These are phyloP conservation scores for Oscheius sp. DNA, from an alignment of 1,140 invertebrate species.

Conservation along the genomic window DNA sequence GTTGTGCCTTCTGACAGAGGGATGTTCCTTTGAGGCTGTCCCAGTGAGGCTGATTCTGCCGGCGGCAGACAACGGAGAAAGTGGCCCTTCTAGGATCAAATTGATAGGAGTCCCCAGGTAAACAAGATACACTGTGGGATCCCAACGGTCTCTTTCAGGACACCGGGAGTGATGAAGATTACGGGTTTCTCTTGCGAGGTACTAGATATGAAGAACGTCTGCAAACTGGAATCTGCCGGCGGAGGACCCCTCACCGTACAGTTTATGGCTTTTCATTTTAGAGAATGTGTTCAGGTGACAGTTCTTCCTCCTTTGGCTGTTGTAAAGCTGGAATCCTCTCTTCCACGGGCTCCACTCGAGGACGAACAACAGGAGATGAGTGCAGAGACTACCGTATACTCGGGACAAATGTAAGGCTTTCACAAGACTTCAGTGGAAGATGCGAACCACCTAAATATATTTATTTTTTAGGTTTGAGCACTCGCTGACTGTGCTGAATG, in stretches of 20 bases:
- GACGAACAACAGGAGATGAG: slow-evolving; percentile 40
- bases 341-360: slow-evolving; percentile 40
- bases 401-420: slow-evolving; percentile 51
- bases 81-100: slow-evolving; percentile 29
- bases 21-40: slow-evolving; percentile 37
- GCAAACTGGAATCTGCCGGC: slow-evolving; percentile 24
- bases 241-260: not conserved
- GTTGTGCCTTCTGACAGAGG: not conserved
- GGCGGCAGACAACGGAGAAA: slow-evolving; percentile 12
- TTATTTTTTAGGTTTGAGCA: slow-evolving; percentile 47
- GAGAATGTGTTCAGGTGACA: slow-evolving; percentile 34
- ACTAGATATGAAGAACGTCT: slow-evolving; percentile 55
- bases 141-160: slow-evolving; percentile 35
- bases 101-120: slow-evolving; percentile 53
- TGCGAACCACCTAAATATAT: not conserved
- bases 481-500: slow-evolving; percentile 48
- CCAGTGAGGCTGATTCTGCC: slow-evolving; percentile 52
- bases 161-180: slow-evolving; percentile 47
- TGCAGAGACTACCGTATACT: slow-evolving; percentile 55
- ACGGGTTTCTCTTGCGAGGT: slow-evolving; percentile 57
- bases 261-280: too few relatives aligned
- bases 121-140: too few relatives aligned
- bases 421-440: not conserved
- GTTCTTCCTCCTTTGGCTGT: slow-evolving; percentile 50
- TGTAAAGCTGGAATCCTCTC: slow-evolving; percentile 49